Percentiles rank a stretch among this genome's conserved stretches.
Evolutionary conservation across 2,113 vertebrate species (phyloP).

Genomic region (Lontra canadensis): DNA sequence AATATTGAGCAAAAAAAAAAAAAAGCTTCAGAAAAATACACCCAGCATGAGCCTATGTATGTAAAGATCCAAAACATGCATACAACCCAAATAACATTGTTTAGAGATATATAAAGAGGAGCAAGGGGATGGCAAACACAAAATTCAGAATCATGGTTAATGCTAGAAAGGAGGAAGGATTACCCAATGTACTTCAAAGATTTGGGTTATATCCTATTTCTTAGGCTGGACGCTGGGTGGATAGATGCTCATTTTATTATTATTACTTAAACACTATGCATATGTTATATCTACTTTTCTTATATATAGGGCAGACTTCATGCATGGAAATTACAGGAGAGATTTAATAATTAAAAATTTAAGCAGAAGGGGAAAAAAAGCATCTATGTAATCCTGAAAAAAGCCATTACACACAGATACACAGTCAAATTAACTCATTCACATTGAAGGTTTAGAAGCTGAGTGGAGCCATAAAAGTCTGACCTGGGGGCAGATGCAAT

Average conservation of each 20-base stretch:
- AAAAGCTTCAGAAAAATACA: not conserved
- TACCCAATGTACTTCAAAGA: not conserved
- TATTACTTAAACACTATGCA: not conserved
- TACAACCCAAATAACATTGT: not conserved
- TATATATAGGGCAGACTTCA: not conserved
- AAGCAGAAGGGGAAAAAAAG: not conserved
- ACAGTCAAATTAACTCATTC: not conserved
- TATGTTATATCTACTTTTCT: not conserved
- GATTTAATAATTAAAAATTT: slow-evolving; percentile 2
- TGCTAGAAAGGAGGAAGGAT: not conserved
- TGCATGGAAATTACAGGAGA: not conserved
- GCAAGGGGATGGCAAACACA: not conserved
- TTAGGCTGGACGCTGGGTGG: not conserved
- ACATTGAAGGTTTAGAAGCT: slow-evolving; percentile 3
- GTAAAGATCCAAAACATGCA: not conserved
- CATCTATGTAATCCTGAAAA: slow-evolving; percentile 4
- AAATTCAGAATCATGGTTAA: not conserved
- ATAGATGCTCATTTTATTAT: not conserved
- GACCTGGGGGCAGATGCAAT: not conserved
- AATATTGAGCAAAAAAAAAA: not conserved
- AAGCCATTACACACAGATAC: not conserved
- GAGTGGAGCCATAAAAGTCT: not conserved
- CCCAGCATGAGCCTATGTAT: not conserved
- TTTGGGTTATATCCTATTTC: not conserved
- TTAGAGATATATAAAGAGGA: not conserved